phyloP scores from a whole-genome alignment of 2,888 invertebrate genomes.

The Chymomyza procnemis region DNA sequence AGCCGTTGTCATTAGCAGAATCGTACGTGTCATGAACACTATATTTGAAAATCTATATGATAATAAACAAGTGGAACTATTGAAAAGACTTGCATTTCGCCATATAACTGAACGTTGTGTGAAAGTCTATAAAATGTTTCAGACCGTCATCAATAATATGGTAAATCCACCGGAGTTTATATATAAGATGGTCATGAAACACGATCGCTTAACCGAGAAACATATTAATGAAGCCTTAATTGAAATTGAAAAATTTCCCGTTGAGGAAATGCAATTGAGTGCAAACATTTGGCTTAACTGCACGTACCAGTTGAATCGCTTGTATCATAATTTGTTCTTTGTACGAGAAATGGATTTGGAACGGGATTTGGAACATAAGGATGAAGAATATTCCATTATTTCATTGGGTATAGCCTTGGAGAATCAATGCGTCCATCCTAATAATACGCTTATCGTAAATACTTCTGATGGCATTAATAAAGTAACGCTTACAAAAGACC shows the following conservation, averaged over 20 bases:
- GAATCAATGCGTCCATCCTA: background rate
- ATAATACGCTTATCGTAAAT: background rate
- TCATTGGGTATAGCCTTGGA: conserved; percentile 4
- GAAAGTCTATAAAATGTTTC: conserved; percentile 23
- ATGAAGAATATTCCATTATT: background rate
- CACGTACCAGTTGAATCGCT: conserved; percentile 40
- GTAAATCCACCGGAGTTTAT: conserved; percentile 33
- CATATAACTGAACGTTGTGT: conserved; percentile 30
- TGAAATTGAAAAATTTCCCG: background rate
- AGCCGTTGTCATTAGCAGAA: background rate
- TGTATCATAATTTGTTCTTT: conserved; percentile 12
- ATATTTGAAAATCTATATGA: conserved; percentile 16
- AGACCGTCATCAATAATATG: background rate
- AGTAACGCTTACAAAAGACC: conserved; percentile 20
- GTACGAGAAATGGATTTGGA: conserved; percentile 7
- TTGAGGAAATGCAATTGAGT: background rate
- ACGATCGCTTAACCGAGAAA: conserved; percentile 8
- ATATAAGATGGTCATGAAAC: conserved; percentile 9
- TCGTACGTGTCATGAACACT: conserved; percentile 26
- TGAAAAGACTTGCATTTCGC: conserved; percentile 18
- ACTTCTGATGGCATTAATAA: conserved; percentile 39
- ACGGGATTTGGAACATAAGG: conserved; percentile 6
- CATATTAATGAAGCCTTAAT: conserved; percentile 8
- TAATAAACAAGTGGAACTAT: background rate
- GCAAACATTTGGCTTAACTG: conserved; percentile 36